A percentile compares a stretch with the other conserved stretches of the same genome.
Conservation (phyloP, 2,113 vertebrate genomes). For the Corydoras sp. region DNA sequence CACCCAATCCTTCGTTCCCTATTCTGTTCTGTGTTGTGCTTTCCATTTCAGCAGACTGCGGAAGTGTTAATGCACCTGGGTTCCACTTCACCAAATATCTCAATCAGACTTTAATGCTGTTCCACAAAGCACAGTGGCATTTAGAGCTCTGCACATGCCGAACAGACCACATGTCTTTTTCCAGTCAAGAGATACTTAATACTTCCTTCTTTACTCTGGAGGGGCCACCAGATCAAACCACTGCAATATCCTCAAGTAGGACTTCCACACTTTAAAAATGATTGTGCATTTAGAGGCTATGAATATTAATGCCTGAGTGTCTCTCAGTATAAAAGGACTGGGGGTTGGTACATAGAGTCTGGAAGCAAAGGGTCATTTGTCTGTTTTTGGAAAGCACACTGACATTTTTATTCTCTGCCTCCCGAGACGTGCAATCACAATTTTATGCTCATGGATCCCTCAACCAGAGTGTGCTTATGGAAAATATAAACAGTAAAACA, state of each 20-base stretch:
- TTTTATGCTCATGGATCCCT: slow-evolving; percentile 19
- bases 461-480: slow-evolving; percentile 22
- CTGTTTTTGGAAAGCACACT: slow-evolving; percentile 15
- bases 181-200: slow-evolving; percentile 35
- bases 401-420: slow-evolving; percentile 24
- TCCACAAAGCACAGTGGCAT: slow-evolving; percentile 44
- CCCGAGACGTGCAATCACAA: slow-evolving; percentile 14
- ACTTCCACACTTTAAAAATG: slow-evolving; percentile 29
- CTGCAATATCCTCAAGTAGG: slow-evolving; percentile 27
- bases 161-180: slow-evolving; percentile 17
- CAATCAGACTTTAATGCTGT: slow-evolving; percentile 53
- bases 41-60: slow-evolving; percentile 60
- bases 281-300: slow-evolving; percentile 31
- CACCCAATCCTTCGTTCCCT: not conserved
- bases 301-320: slow-evolving; percentile 39
- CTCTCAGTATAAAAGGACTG: slow-evolving; percentile 6
- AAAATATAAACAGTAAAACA: slow-evolving; percentile 28
- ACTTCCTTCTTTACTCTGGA: slow-evolving; percentile 22
- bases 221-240: slow-evolving; percentile 38
- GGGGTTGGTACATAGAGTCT: slow-evolving; percentile 2
- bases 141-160: slow-evolving; percentile 8
- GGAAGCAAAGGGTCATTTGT: slow-evolving; percentile 15
- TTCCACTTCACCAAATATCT: slow-evolving; percentile 50
- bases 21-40: not conserved
- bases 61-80: slow-evolving; percentile 62